Evolutionary conservation across 2,797 vertebrate species (phyloP).

Genomic region (Labeo calbasu): DNA sequence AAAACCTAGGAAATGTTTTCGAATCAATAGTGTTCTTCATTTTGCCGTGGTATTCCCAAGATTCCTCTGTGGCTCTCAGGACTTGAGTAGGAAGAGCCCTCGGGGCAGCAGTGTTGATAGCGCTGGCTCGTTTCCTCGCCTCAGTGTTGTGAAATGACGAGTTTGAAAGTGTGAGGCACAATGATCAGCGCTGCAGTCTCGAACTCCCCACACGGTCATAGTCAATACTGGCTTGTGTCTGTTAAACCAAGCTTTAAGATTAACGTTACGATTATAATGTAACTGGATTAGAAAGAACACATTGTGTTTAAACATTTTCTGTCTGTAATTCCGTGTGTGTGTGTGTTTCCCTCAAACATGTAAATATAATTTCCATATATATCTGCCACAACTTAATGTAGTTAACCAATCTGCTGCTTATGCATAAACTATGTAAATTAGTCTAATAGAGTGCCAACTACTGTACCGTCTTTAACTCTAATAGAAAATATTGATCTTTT

Average conservation of each 20-base stretch:
- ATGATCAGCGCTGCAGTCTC: constrained; percentile 71
- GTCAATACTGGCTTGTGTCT: neutral
- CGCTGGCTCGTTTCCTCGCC: constrained; percentile 66
- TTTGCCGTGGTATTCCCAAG: constrained; percentile 43
- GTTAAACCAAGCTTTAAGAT: neutral
- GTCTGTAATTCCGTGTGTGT: neutral
- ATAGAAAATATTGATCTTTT: neutral
- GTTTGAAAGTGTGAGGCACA: constrained; percentile 82
- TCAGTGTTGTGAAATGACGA: constrained; percentile 75
- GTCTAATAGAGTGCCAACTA: neutral
- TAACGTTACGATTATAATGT: neutral
- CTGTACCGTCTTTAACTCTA: neutral
- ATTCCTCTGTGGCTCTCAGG: constrained; percentile 56
- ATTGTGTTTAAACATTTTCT: neutral
- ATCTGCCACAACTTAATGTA: neutral
- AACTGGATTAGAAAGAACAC: neutral
- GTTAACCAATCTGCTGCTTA: neutral
- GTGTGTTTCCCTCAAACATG: neutral
- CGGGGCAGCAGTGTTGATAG: constrained; percentile 63
- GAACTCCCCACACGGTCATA: constrained; percentile 36
- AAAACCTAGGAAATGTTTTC: constrained; percentile 17
- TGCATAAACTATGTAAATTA: neutral
- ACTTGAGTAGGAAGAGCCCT: constrained; percentile 60
- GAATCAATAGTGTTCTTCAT: constrained; percentile 52
- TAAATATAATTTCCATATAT: neutral